These are phyloP conservation scores for Bombus superbus DNA, from an alignment of 1,140 invertebrate species.

Conservation along the genomic window DNA sequence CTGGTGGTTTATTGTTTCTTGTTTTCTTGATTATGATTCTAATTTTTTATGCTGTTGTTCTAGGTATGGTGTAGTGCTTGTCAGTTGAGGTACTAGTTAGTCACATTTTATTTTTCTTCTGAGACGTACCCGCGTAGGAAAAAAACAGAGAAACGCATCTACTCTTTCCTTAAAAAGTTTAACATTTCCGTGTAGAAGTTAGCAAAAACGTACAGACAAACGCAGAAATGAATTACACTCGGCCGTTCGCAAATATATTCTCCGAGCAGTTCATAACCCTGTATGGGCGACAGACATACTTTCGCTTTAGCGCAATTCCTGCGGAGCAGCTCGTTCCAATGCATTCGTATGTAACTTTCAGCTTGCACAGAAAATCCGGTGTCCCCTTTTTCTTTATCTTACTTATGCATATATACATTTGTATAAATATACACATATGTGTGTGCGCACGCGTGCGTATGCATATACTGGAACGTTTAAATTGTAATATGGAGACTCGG, in stretches of 20 bases:
- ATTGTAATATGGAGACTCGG: slow-evolving; percentile 55
- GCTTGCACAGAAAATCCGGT: slow-evolving; percentile 59
- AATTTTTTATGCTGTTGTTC: too few species aligned
- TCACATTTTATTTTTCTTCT: background rate
- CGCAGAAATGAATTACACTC: slow-evolving; percentile 58
- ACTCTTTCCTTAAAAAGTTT: slow-evolving; percentile 16
- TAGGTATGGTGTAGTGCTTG: too few species aligned
- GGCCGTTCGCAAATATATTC: slow-evolving; percentile 59
- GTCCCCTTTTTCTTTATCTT: slow-evolving; percentile 54
- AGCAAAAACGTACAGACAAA: slow-evolving; percentile 52
- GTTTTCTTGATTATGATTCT: too few species aligned
- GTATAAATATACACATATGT: too few species aligned
- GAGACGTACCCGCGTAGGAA: background rate
- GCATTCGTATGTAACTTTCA: slow-evolving; percentile 65
- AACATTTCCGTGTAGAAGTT: slow-evolving; percentile 29
- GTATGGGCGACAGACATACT: slow-evolving; percentile 42
- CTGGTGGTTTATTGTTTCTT: too few species aligned
- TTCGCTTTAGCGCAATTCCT: slow-evolving; percentile 49
- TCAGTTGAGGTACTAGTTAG: too few species aligned
- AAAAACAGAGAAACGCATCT: background rate
- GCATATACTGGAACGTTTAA: slow-evolving; percentile 38
- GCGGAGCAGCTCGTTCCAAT: slow-evolving; percentile 49
- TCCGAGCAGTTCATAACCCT: slow-evolving; percentile 36
- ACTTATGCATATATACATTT: background rate
- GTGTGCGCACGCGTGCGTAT: background rate